A percentile compares a stretch with the other conserved stretches of the same genome.
phyloP scores from a whole-genome alignment of 64 coral and sea anemone species.

The Montipora efflorescens region DNA sequence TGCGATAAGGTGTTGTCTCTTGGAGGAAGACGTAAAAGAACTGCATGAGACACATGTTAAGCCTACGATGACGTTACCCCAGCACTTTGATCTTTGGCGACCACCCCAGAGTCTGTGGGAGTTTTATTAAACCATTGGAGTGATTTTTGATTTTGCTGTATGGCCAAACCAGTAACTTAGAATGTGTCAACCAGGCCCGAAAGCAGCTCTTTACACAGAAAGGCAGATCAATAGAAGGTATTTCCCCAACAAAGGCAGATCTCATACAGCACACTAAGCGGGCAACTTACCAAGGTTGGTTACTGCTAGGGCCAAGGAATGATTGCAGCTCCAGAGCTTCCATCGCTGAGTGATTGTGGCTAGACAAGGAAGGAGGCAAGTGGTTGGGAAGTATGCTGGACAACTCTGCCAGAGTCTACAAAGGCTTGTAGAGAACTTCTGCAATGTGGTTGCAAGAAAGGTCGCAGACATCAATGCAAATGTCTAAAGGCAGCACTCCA shows the following conservation, averaged over 20 bases:
- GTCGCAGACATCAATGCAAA: too few relatives aligned
- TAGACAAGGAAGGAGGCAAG: too few relatives aligned
- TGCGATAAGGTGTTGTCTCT: conserved; percentile 26
- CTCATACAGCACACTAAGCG: background rate
- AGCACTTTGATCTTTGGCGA: conserved; percentile 15
- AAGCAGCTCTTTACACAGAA: conserved; percentile 58
- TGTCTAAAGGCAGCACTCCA: too few relatives aligned
- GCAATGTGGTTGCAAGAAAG: too few relatives aligned
- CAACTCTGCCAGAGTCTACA: too few relatives aligned
- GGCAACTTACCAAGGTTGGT: conserved; percentile 28
- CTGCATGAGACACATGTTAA: background rate
- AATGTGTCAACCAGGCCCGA: conserved; percentile 37
- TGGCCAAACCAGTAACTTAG: conserved; percentile 43
- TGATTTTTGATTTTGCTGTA: conserved; percentile 51
- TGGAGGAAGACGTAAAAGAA: background rate
- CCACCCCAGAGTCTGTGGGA: conserved; percentile 5
- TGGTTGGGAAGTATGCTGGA: too few relatives aligned
- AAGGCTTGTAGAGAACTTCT: too few relatives aligned
- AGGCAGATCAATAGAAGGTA: background rate
- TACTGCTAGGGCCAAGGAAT: background rate
- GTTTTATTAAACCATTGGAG: conserved; percentile 24
- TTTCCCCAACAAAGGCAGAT: background rate
- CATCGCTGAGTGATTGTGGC: background rate
- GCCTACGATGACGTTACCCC: background rate
- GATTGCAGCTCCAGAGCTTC: background rate